Evolutionary conservation across 2,113 vertebrate genomes (phyloP).

Genomic region (Steatornis caripensis): DNA sequence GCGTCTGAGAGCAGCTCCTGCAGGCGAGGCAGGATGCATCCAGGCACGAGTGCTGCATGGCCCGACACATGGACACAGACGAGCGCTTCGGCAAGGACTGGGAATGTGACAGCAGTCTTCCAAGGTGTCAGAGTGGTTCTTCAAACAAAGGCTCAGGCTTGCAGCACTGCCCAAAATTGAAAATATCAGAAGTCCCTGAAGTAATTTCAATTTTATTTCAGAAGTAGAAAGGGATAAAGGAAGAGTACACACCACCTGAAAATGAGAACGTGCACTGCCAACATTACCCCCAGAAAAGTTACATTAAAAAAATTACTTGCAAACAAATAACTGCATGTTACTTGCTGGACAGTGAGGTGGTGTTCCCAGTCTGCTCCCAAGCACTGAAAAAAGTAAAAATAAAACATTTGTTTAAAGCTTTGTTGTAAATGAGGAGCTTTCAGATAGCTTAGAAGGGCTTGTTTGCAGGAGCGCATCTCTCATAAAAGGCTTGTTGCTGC

Average conservation of each 20-base stretch:
- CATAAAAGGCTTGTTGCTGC: slow-evolving; percentile 65
- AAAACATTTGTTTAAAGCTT: slow-evolving; percentile 40
- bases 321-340: neutral
- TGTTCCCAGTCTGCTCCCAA: neutral
- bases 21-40: neutral
- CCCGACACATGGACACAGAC: accelerated
- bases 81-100: accelerated
- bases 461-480: slow-evolving; percentile 63
- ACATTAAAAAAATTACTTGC: neutral
- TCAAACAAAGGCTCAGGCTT: neutral
- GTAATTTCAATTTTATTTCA: neutral
- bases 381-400: slow-evolving; percentile 40
- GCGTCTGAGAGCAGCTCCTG: neutral
- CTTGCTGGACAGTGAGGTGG: neutral
- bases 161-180: neutral
- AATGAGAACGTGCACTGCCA: accelerated
- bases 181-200: neutral
- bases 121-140: neutral
- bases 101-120: neutral
- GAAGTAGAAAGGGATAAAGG: neutral
- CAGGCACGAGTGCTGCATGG: accelerated
- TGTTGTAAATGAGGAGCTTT: slow-evolving; percentile 65
- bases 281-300: neutral
- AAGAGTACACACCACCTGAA: neutral
- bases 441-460: slow-evolving; percentile 52